Base-by-base conservation (phyloP, 2,888 invertebrate genomes). In the Nysson spinosus region DNA sequence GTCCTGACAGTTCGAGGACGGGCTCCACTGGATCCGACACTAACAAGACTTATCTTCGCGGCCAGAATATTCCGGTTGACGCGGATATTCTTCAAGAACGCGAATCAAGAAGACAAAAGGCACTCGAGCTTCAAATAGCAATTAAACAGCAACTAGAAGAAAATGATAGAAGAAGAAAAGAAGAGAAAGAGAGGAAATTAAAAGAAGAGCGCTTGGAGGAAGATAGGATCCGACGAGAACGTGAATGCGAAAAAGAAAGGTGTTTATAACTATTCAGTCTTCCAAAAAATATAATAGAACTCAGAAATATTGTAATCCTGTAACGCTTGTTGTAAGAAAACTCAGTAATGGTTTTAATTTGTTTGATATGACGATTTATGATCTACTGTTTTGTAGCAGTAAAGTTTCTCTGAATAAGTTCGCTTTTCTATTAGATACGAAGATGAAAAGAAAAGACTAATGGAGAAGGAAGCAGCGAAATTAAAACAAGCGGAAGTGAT, bases 91-190 rank as follows among this genome's bases (percentile, higher is more conserved):
- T 94, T 75, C 93, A 93, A 5, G 95, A 97, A 86, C 90, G 95
- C 71, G 95, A 96, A 88, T 90, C 91, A 60, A 94, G 93, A 86
- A 90, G 96, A 19, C 92, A 95, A 67, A 93, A 94, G 86, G 96
- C 96, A 0, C 86, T 95, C 64, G 96, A 95, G 84, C 92, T 96
- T 73, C 97, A 97, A 87, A 92, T 93, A 63, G 95, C 94, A 9
- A 95, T 96, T 77, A 90, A 94, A 75, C 92, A 92, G 82, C 96
- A 97, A 85, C 89, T 97, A 49, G 94, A 95, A 83, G 96, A 96
- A 82, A 91, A 94, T 37, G 95, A 96, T 80, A 89, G 91, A 77
- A 89, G 90, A 49, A 90, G 94, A 9, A 91, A 91, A 78, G 93
- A 94, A 85, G 96, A 97, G 84, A 90, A 92, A 69, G 94, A 95